A percentile compares a stretch with the other conserved stretches of the same genome.
phyloP scores from a whole-genome alignment of 2,888 invertebrate species.

The Ypsolopha sequella region DNA sequence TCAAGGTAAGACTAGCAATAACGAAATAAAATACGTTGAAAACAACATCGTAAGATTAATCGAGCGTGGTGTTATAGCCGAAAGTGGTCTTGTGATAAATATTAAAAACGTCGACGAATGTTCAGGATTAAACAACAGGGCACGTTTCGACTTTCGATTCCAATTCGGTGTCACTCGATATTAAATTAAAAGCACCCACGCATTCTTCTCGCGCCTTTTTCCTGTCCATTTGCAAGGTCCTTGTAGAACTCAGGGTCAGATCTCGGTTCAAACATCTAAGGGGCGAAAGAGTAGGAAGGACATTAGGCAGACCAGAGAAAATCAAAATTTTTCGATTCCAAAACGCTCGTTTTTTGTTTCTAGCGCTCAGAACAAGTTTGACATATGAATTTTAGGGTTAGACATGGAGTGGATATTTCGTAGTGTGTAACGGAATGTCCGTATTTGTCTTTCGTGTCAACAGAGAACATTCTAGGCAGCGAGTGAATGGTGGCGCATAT shows the following conservation, averaged over 20 bases:
- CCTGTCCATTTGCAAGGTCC: constrained; percentile 70
- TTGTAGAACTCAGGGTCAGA: constrained; percentile 63
- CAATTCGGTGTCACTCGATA: constrained; percentile 68
- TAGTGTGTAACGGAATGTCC: constrained; percentile 25
- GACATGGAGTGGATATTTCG: constrained; percentile 1
- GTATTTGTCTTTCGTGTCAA: constrained; percentile 27
- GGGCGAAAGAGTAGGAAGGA: constrained; percentile 15
- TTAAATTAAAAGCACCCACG: constrained; percentile 70
- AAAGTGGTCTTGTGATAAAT: constrained; percentile 10
- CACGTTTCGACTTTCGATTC: constrained; percentile 67
- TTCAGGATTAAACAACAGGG: constrained; percentile 46
- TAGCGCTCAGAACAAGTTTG: neutral
- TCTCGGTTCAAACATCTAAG: constrained; percentile 43
- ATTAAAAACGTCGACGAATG: constrained; percentile 35
- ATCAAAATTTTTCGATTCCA: neutral
- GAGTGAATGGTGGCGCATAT: constrained; percentile 66
- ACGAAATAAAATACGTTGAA: too few relatives aligned
- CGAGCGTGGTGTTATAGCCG: neutral
- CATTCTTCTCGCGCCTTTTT: constrained; percentile 67
- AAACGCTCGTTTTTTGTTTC: neutral
- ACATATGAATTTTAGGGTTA: neutral
- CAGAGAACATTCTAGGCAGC: constrained; percentile 56
- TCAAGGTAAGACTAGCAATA: too few relatives aligned
- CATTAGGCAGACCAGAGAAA: constrained; percentile 26
- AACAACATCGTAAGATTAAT: too few relatives aligned